A percentile compares a stretch with the other conserved stretches of the same genome.
Conservation (phyloP, 2,113 vertebrate species). For the Bombycilla garrulus region DNA sequence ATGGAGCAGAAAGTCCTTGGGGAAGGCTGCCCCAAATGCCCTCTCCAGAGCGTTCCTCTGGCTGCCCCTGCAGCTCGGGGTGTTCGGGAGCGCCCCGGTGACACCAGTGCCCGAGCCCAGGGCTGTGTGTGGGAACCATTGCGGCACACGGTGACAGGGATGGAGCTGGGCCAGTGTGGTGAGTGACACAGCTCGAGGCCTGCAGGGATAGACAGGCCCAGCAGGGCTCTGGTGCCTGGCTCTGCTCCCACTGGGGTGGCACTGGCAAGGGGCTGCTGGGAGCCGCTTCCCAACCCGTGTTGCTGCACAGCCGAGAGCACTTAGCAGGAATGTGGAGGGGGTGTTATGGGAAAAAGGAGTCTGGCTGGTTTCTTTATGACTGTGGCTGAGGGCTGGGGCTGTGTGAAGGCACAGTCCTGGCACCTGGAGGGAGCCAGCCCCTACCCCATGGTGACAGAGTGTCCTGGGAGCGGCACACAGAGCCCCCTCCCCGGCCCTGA, state of each 20-base stretch:
- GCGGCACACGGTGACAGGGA: rapidly evolving
- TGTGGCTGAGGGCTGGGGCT: neutral
- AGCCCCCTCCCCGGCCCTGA: neutral
- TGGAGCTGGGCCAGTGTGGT: neutral
- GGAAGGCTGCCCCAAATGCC: neutral
- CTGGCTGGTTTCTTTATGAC: neutral
- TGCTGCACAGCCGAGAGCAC: neutral
- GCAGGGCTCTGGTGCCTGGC: rapidly evolving
- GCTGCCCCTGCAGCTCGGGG: rapidly evolving
- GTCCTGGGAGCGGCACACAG: rapidly evolving
- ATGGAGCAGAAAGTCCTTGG: neutral
- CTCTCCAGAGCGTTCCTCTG: rapidly evolving
- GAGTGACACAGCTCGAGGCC: neutral
- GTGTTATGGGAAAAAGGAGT: neutral
- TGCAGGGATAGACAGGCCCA: neutral
- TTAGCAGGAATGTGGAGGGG: neutral
- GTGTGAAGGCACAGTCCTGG: neutral
- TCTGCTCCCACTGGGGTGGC: rapidly evolving
- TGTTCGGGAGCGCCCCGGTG: neutral
- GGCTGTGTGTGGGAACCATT: rapidly evolving
- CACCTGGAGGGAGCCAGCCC: neutral
- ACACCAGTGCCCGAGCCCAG: rapidly evolving
- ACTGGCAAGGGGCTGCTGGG: neutral
- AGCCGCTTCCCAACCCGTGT: neutral
- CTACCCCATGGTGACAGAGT: neutral